phyloP scores from a whole-genome alignment of 1,140 invertebrate genomes.

The Aphelenchoides avenae region DNA sequence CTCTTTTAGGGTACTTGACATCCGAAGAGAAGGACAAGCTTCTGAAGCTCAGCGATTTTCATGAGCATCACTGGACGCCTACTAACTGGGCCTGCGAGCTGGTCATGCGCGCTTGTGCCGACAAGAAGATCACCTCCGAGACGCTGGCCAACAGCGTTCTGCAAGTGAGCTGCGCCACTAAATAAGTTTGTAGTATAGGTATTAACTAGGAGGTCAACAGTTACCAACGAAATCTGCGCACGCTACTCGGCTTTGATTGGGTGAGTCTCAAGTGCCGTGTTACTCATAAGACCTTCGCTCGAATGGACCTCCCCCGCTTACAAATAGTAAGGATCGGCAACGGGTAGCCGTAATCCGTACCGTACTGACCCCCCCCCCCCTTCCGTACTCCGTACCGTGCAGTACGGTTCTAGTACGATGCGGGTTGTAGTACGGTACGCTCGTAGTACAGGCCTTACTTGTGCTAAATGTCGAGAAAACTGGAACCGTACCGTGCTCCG shows the following conservation, averaged over 20 bases:
- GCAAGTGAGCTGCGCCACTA: neutral
- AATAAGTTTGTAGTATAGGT: neutral
- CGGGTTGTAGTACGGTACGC: too few species aligned
- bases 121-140: constrained; percentile 1
- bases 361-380: too few species aligned
- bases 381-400: too few species aligned
- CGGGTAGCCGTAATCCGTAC: too few species aligned
- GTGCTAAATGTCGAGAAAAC: too few species aligned
- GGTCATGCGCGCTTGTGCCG: neutral
- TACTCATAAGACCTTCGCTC: too few species aligned
- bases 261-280: too few species aligned
- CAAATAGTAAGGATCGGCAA: too few species aligned
- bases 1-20: constrained; percentile 5
- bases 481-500: too few species aligned
- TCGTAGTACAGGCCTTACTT: too few species aligned
- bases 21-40: constrained; percentile 1
- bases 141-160: neutral
- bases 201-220: constrained; percentile 8
- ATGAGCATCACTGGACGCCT: constrained; percentile 2
- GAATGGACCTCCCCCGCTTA: too few species aligned
- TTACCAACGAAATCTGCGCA: constrained; percentile 6
- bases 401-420: too few species aligned
- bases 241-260: constrained; percentile 11
- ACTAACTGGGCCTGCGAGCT: neutral
- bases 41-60: neutral